phyloP scores from a whole-genome alignment of 1,140 invertebrate genomes.

The Brachionus sp. region DNA sequence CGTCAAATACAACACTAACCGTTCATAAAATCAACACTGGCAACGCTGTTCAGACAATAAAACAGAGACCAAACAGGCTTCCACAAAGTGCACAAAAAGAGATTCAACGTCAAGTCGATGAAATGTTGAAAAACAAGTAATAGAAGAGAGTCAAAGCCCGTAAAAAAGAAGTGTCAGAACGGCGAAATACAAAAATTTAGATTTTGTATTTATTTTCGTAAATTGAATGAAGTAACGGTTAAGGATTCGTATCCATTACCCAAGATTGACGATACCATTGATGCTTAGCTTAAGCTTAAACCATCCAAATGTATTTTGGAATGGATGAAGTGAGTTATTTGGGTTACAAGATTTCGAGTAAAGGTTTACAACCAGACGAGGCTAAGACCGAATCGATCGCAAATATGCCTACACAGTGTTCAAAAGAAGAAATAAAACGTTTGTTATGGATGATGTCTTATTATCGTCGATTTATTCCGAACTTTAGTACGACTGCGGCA shows the following conservation, averaged over 20 bases:
- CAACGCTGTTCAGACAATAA: neutral
- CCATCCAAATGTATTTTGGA: constrained; percentile 16
- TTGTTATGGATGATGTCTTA: constrained; percentile 53
- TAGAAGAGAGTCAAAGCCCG: neutral
- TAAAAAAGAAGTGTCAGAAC: neutral
- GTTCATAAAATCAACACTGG: neutral
- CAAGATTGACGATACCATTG: neutral
- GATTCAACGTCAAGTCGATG: neutral
- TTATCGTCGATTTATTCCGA: constrained; percentile 50
- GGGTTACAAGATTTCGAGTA: constrained; percentile 48
- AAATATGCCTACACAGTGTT: constrained; percentile 46
- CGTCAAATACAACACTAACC: neutral
- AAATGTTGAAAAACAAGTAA: constrained; percentile 15
- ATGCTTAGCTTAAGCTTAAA: constrained; percentile 47
- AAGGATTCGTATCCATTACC: neutral
- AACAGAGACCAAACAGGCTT: neutral
- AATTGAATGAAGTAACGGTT: neutral
- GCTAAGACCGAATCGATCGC: constrained; percentile 46
- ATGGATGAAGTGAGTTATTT: constrained; percentile 47
- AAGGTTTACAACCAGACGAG: constrained; percentile 46
- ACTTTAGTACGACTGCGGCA: constrained; percentile 46
- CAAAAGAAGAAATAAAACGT: constrained; percentile 8
- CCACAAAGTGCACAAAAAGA: neutral
- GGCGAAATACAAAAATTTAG: neutral
- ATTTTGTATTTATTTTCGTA: constrained; percentile 17